These are phyloP conservation scores for Poecilus cupreus DNA, from an alignment of 2,888 invertebrate species.

Conservation along the genomic window DNA sequence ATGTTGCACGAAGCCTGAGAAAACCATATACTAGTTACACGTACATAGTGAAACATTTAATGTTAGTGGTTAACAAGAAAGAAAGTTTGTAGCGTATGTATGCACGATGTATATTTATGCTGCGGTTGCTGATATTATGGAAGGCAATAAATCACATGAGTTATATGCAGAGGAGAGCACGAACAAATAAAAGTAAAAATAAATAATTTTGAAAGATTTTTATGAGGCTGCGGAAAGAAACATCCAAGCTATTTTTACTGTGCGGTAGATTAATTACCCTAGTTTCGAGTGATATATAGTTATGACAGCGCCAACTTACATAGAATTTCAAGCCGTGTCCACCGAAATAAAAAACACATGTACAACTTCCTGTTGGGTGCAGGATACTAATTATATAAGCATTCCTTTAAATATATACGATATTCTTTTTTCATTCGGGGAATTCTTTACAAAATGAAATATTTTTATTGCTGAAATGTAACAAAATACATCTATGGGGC, in stretches of 20 bases:
- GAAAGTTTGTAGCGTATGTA: conserved; percentile 20
- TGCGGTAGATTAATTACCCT: conserved; percentile 48
- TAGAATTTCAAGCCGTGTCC: conserved; percentile 34
- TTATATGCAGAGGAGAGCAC: conserved; percentile 25
- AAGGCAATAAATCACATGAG: conserved; percentile 23
- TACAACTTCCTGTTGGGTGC: conserved; percentile 22
- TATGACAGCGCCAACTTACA: conserved; percentile 48
- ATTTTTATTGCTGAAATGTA: too few relatives aligned
- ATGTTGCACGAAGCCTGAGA: neutral
- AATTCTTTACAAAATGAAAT: neutral
- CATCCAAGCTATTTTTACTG: conserved; percentile 49
- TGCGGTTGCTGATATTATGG: conserved; percentile 36
- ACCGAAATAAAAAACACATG: conserved; percentile 27
- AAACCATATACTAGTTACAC: too few relatives aligned
- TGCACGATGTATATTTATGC: conserved; percentile 31
- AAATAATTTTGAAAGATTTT: conserved; percentile 49
- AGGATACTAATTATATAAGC: conserved; percentile 32
- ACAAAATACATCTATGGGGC: too few relatives aligned
- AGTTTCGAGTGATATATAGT: conserved; percentile 53
- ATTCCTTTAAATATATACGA: neutral
- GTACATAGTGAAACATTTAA: conserved; percentile 22
- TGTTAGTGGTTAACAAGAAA: conserved; percentile 29
- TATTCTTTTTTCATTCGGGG: neutral
- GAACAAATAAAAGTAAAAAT: conserved; percentile 37
- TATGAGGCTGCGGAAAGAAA: conserved; percentile 52